phyloP scores from a whole-genome alignment of 2,113 vertebrate species.

The Arizona elegans region DNA sequence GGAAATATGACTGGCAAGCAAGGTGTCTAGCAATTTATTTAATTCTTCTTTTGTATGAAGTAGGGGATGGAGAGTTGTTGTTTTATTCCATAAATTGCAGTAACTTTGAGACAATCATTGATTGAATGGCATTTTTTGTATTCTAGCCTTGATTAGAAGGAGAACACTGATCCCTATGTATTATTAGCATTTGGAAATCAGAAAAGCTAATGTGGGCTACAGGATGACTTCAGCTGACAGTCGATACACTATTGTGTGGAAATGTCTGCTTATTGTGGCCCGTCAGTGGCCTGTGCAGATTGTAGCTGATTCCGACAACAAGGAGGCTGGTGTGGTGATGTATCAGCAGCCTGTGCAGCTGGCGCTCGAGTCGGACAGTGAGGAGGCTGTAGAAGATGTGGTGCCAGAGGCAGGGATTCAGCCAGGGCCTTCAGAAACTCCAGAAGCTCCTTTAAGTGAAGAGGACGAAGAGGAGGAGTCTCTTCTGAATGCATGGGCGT shows the following conservation, averaged over 20 bases:
- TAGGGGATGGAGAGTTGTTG: not conserved
- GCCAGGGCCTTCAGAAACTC: too few relatives aligned
- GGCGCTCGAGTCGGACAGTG: too few relatives aligned
- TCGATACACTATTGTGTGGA: not conserved
- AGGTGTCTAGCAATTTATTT: not conserved
- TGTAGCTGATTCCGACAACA: too few relatives aligned
- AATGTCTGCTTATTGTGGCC: not conserved
- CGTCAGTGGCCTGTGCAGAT: too few relatives aligned
- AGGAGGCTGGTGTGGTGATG: too few relatives aligned
- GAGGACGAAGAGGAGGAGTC: too few relatives aligned
- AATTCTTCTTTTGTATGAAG: not conserved
- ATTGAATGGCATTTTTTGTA: not conserved
- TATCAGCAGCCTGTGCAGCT: too few relatives aligned
- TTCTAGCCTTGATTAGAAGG: not conserved
- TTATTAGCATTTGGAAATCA: not conserved
- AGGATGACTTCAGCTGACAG: not conserved
- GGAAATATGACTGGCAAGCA: not conserved
- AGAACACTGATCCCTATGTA: not conserved
- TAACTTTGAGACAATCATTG: not conserved
- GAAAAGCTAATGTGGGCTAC: not conserved
- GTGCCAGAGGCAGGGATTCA: too few relatives aligned
- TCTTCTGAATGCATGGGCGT: too few relatives aligned
- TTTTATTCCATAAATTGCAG: not conserved
- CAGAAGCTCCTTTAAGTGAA: too few relatives aligned
- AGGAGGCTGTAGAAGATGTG: too few relatives aligned